phyloP scores from a whole-genome alignment of 2,888 invertebrate genomes.

The Dilophus febrilis region DNA sequence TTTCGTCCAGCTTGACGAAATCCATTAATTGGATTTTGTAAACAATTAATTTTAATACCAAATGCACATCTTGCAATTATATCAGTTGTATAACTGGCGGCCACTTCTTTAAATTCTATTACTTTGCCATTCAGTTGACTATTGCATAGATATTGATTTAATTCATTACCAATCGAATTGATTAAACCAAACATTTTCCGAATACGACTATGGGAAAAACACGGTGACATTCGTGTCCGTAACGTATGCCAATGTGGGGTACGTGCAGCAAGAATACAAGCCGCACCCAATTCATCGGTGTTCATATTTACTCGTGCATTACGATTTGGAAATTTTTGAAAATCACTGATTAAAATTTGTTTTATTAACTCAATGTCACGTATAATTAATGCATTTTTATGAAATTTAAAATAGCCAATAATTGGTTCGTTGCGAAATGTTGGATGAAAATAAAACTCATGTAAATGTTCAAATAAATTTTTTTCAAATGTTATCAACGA shows the following conservation, averaged over 20 bases:
- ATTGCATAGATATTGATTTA: slow-evolving; percentile 1
- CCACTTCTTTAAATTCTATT: slow-evolving; percentile 20
- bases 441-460: slow-evolving; percentile 23
- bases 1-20: slow-evolving; percentile 19
- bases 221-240: slow-evolving; percentile 29
- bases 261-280: slow-evolving; percentile 29
- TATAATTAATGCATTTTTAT: slow-evolving; percentile 28
- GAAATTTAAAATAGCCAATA: slow-evolving; percentile 27
- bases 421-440: slow-evolving; percentile 18
- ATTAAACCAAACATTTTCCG: slow-evolving; percentile 27
- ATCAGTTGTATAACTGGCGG: slow-evolving; percentile 22
- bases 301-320: slow-evolving; percentile 17
- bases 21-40: slow-evolving; percentile 21
- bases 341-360: slow-evolving; percentile 30
- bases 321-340: slow-evolving; percentile 28
- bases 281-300: slow-evolving; percentile 24
- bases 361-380: slow-evolving; percentile 31
- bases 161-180: slow-evolving; percentile 16
- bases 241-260: slow-evolving; percentile 30
- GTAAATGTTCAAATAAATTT: slow-evolving; percentile 22
- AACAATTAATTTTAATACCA: slow-evolving; percentile 22
- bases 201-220: slow-evolving; percentile 29
- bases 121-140: slow-evolving; percentile 9
- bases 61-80: slow-evolving; percentile 25
- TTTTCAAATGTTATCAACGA: slow-evolving; percentile 19